A percentile compares a stretch with the other conserved stretches of the same genome.
Conservation (phyloP, 2,113 vertebrate species). For the Delphinapterus leucas region DNA sequence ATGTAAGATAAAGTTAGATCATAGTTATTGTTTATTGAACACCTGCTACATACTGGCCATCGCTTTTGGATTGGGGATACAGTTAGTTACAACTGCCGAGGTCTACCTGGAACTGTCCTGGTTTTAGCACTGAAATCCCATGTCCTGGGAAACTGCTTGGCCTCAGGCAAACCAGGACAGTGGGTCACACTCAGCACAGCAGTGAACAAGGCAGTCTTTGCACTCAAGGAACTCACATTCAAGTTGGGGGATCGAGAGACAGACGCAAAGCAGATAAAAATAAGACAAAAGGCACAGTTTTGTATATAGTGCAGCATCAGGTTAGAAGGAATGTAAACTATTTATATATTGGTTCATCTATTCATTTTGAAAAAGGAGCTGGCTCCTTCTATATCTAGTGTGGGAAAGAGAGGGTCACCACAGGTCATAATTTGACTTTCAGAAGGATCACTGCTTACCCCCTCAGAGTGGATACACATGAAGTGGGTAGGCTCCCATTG, state of each 20-base stretch:
- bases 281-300: not conserved
- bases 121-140: not conserved
- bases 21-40: not conserved
- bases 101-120: not conserved
- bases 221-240: not conserved
- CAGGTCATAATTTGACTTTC: not conserved
- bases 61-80: not conserved
- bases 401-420: not conserved
- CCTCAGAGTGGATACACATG: accelerated
- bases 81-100: not conserved
- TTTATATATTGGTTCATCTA: not conserved
- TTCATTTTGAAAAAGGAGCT: not conserved
- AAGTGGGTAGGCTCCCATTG: not conserved
- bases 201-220: not conserved
- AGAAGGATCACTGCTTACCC: not conserved
- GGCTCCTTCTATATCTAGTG: not conserved
- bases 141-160: not conserved
- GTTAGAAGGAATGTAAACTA: not conserved
- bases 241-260: not conserved
- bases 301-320: not conserved
- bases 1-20: not conserved
- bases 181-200: not conserved
- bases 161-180: not conserved
- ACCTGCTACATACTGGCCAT: not conserved
- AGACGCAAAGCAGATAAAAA: not conserved